Base-by-base conservation (phyloP, 1,140 invertebrate species). In the Nixonia krombeini region DNA sequence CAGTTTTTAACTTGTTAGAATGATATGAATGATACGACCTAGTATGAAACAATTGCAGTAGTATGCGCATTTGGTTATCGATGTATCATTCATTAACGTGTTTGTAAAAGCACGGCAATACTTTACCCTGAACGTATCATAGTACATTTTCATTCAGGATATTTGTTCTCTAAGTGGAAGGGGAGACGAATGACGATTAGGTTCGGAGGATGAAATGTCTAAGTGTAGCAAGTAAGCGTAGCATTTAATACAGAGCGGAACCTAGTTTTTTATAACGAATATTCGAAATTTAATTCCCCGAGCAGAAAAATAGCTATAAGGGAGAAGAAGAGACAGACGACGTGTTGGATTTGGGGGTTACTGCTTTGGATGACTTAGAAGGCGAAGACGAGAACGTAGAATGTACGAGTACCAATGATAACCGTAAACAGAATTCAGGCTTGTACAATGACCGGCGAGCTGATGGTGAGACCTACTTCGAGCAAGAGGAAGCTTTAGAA, bases 301-400 rank as follows among this genome's bases (percentile, higher is more conserved):
- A 83, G 82, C 82, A 85, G 82, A 79, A 82, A 78, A 83, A 76
- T 83, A 83, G 75, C 82, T 80, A 78, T 85, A 85, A 85, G 76
- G 84, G 77, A 79, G 82, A 84, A 79, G 84, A 85, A 77, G 84
- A 84, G 70, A 84, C 80, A 70, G 84, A 85, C 63, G 84, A 84
- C 72, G 79, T 84, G 52, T 73, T 83, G 81, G 83, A 84, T 59
- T 78, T 83, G 72, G 81, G 80, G 73, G 84, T 83, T 41, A 84
- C 79, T 57, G 80, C 78, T 37, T 79, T 85, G 52, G 84, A 85
- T 67, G 83, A 83, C 77, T 82, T 83, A 82, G 83, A 84, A 49
- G 81, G 71, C 9, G 81, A 84, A 67, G 83, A 83, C 66, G 82
- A 83, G 72, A 85, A 81, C 77, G 51, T 82, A 68, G 76, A 83